Percentiles rank a stretch among this genome's conserved stretches.
These are phyloP conservation scores for Lipophrys pholis DNA, from an alignment of 2,113 vertebrate species.

Conservation along the genomic window DNA sequence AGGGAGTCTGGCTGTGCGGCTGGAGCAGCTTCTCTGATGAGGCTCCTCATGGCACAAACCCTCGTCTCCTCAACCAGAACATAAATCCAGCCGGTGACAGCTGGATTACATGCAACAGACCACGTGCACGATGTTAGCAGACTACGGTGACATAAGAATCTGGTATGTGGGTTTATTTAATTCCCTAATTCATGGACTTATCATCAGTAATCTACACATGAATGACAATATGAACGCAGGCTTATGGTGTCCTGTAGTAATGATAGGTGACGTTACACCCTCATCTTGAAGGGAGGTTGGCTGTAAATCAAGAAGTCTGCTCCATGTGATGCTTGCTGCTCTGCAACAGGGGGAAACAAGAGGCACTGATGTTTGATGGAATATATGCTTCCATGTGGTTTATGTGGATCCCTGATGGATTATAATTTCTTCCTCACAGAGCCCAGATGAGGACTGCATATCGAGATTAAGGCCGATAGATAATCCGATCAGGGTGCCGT, in stretches of 20 bases:
- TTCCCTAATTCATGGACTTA: constrained; percentile 29
- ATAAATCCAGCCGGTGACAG: constrained; percentile 64
- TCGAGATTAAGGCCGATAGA: constrained; percentile 80
- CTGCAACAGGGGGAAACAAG: background rate
- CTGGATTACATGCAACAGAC: constrained; percentile 67
- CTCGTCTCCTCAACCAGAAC: constrained; percentile 44
- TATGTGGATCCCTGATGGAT: constrained; percentile 54
- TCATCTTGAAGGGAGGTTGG: background rate
- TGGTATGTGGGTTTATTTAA: constrained; percentile 6
- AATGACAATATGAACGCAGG: background rate
- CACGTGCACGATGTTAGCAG: constrained; percentile 20
- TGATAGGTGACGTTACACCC: constrained; percentile 1
- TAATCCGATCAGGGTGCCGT: constrained; percentile 69
- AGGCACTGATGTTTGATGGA: background rate
- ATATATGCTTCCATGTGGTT: constrained; percentile 14
- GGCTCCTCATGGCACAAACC: constrained; percentile 62
- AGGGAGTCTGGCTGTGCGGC: constrained; percentile 37
- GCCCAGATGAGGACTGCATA: constrained; percentile 67
- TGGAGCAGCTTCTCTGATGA: constrained; percentile 59
- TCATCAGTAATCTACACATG: constrained; percentile 21
- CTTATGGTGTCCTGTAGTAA: background rate
- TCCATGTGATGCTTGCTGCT: too few species aligned
- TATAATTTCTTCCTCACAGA: constrained; percentile 60
- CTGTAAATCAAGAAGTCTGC: background rate
- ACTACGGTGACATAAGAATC: constrained; percentile 24